Evolutionary conservation across 2,888 invertebrate species (phyloP).

Genomic region (Macrophya alboannulata): DNA sequence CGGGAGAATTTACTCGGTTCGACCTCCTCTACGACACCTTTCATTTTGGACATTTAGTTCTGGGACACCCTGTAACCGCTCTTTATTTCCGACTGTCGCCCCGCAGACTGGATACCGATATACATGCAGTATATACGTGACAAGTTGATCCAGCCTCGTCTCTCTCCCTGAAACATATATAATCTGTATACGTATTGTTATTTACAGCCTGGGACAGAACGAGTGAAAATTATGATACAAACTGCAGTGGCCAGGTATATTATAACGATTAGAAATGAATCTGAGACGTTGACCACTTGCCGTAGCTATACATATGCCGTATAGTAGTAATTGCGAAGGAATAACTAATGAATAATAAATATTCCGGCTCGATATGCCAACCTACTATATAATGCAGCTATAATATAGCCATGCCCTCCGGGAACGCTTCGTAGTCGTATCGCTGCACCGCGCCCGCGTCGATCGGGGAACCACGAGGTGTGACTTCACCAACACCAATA

Average conservation of each 20-base stretch:
- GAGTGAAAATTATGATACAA: background rate
- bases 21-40: no score
- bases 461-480: slow-evolving; percentile 36
- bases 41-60: no score
- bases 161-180: no score
- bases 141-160: no score
- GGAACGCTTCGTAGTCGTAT: slow-evolving; percentile 4
- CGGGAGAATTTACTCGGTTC: no score
- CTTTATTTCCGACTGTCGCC: no score
- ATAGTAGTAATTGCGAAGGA: slow-evolving; percentile 8
- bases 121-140: no score
- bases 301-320: background rate
- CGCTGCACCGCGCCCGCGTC: background rate
- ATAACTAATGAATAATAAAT: slow-evolving; percentile 25
- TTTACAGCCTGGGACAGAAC: background rate
- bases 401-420: background rate
- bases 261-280: slow-evolving; percentile 10
- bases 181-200: no score
- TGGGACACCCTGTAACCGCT: no score
- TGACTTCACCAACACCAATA: background rate
- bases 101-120: no score
- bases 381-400: background rate
- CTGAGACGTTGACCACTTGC: slow-evolving; percentile 1
- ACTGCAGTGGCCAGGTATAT: background rate
- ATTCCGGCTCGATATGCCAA: background rate